phyloP scores from a whole-genome alignment of 64 coral and sea anemone species.

The Stichodactyla mertensii region DNA sequence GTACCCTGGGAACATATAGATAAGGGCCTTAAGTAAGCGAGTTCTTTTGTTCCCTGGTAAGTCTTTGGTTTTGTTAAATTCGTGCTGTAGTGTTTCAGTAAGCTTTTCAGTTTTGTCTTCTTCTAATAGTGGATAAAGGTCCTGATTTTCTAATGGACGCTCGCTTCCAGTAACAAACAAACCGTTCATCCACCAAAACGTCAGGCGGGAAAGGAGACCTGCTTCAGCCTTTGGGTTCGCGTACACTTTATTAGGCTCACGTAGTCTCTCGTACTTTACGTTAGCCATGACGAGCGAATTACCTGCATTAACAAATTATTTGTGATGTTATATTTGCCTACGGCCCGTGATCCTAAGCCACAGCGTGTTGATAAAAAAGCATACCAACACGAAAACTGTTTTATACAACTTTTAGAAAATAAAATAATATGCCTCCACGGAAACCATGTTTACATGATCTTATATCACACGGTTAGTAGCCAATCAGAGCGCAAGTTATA shows the following conservation, averaged over 20 bases:
- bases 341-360: too few species aligned
- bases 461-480: too few species aligned
- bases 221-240: slow-evolving; percentile 20
- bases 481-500: too few species aligned
- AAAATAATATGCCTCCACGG: too few species aligned
- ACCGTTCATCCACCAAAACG: slow-evolving; percentile 40
- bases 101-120: slow-evolving; percentile 22
- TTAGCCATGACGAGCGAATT: not conserved
- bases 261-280: slow-evolving; percentile 10
- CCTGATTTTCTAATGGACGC: slow-evolving; percentile 33
- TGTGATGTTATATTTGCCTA: too few species aligned
- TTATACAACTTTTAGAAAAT: too few species aligned
- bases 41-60: not conserved
- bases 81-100: not conserved
- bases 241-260: not conserved
- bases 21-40: slow-evolving; percentile 34
- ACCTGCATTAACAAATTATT: not conserved
- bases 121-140: slow-evolving; percentile 11
- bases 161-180: slow-evolving; percentile 15
- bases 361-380: too few species aligned
- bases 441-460: too few species aligned
- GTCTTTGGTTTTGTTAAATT: not conserved
- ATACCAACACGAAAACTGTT: too few species aligned
- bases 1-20: slow-evolving; percentile 33
- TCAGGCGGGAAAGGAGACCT: slow-evolving; percentile 18